These are phyloP conservation scores for Delichon dasypus DNA, from an alignment of 2,797 vertebrate genomes.

Conservation along the genomic window DNA sequence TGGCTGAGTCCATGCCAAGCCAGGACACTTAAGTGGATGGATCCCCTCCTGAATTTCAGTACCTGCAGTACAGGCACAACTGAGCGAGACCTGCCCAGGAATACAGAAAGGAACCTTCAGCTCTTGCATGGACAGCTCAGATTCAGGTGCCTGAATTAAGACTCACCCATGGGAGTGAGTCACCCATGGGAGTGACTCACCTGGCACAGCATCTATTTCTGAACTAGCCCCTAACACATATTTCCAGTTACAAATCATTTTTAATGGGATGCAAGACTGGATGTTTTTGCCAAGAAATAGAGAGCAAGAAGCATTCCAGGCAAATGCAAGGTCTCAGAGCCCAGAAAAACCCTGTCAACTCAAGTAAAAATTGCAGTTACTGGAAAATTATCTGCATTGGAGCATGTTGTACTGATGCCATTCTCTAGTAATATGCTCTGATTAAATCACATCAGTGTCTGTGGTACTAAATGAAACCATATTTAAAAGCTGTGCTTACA, in stretches of 20 bases:
- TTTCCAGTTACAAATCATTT: neutral
- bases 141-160: neutral
- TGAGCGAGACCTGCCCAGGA: neutral
- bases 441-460: neutral
- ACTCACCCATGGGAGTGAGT: fast-evolving
- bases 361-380: neutral
- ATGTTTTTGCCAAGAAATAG: neutral
- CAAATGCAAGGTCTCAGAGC: neutral
- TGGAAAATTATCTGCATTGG: neutral
- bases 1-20: neutral
- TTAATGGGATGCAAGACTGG: neutral
- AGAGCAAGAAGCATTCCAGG: neutral
- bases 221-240: neutral
- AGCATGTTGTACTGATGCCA: neutral
- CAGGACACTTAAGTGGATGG: neutral
- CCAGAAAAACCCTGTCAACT: neutral
- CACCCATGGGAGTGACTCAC: neutral
- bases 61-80: neutral
- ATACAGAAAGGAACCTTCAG: neutral
- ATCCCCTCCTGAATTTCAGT: neutral
- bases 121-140: neutral
- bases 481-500: neutral
- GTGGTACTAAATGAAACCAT: neutral
- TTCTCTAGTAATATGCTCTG: neutral
- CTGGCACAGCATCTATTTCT: neutral